These are phyloP conservation scores for Heliconius melpomene DNA, from an alignment of 1,140 invertebrate species.

Conservation along the genomic window DNA sequence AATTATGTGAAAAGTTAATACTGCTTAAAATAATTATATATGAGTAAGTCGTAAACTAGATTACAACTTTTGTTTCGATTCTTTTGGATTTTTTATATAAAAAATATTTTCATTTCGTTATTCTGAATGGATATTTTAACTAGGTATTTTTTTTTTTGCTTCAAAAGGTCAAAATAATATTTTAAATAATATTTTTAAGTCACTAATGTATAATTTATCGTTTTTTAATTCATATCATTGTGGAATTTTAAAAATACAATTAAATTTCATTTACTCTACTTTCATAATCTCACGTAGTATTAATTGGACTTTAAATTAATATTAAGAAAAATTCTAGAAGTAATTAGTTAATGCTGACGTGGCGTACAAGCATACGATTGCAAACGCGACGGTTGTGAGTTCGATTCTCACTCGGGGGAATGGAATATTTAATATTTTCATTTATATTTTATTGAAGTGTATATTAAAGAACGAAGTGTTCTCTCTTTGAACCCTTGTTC, in stretches of 20 bases:
- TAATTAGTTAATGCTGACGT: neutral
- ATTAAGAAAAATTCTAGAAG: neutral
- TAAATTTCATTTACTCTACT: neutral
- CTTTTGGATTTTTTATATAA: neutral
- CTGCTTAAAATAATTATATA: neutral
- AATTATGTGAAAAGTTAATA: neutral
- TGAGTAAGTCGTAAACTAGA: neutral
- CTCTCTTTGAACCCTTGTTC: too few species aligned
- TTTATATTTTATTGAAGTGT: too few species aligned
- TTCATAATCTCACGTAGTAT: neutral
- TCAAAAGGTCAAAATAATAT: neutral
- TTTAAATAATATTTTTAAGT: neutral
- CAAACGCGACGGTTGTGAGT: too few species aligned
- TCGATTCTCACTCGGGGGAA: too few species aligned
- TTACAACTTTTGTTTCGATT: neutral
- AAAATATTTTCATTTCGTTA: neutral
- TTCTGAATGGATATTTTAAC: too few species aligned
- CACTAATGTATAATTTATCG: neutral
- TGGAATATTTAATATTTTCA: too few species aligned
- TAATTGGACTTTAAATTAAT: neutral
- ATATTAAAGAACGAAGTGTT: too few species aligned
- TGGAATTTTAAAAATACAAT: neutral
- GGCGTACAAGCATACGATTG: too few species aligned
- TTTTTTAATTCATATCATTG: slow-evolving; percentile 1
- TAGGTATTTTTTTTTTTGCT: neutral